Evolutionary conservation across 2,888 invertebrate species (phyloP).

Genomic region (Frankliniella intonsa): DNA sequence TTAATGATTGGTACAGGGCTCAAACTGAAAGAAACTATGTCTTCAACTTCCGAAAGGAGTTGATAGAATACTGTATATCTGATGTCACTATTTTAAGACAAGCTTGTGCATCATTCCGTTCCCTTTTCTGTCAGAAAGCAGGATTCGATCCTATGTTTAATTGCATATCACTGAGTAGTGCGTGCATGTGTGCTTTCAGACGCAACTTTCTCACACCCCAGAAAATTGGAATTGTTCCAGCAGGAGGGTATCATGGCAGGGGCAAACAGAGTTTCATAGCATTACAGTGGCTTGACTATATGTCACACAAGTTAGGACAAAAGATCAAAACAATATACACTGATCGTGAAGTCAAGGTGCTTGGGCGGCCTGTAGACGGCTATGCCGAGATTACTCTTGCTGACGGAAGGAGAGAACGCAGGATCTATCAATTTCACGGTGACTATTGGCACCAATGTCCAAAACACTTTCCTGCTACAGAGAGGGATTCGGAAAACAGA

Average conservation of each 20-base stretch:
- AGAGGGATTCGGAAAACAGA: too few species aligned
- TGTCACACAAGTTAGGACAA: constrained; percentile 32
- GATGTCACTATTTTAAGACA: too few species aligned
- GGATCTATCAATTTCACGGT: constrained; percentile 35
- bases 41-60: too few species aligned
- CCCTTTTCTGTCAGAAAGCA: too few species aligned
- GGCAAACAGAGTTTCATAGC: constrained; percentile 38
- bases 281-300: constrained; percentile 37
- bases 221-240: constrained; percentile 41
- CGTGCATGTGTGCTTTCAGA: constrained; percentile 18
- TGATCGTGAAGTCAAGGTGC: constrained; percentile 35
- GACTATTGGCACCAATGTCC: constrained; percentile 35
- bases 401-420: too few species aligned
- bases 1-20: too few species aligned
- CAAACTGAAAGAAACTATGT: too few species aligned
- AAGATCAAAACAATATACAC: constrained; percentile 38
- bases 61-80: too few species aligned
- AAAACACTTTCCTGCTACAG: constrained; percentile 27
- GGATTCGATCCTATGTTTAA: too few species aligned
- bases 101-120: too few species aligned
- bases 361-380: too few species aligned
- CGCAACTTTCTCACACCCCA: constrained; percentile 40
- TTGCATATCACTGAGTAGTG: too few species aligned
- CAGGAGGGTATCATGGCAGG: constrained; percentile 34
- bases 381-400: constrained; percentile 33